Base-by-base conservation (phyloP, 2,113 vertebrate species). In the Trematomus loennbergii region DNA sequence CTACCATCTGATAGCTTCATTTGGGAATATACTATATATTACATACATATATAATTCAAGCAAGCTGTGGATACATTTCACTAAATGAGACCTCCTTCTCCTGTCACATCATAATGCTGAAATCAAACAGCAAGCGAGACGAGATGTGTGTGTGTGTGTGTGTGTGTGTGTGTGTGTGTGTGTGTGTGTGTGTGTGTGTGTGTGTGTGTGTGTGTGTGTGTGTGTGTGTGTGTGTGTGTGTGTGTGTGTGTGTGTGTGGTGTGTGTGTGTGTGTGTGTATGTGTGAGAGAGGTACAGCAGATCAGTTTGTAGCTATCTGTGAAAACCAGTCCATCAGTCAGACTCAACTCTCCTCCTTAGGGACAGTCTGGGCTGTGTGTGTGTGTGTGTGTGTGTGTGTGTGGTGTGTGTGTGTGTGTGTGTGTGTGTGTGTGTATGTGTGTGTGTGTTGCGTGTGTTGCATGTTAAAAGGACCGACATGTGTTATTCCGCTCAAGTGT, bases 401-500 rank as follows among this genome's bases (percentile, higher is more conserved):
- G n/a, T n/a, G n/a, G n/a, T n/a, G n/a, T n/a, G n/a, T n/a, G n/a
- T n/a, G n/a, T n/a, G n/a, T n/a, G n/a, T n/a, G n/a, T n/a, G n/a
- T n/a, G n/a, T n/a, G n/a, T n/a, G n/a, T n/a, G n/a, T n/a, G n/a
- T n/a, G n/a, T n/a, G n/a, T n/a, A n/a, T n/a, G n/a, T n/a, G n/a
- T n/a, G 22, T 9, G 40, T 2, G 16, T 33, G 9, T 54, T 25
- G 45, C 70, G 48, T 54, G 53, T 73, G 54, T 60, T 79, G 75
- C 67, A 65, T 84, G 62, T 76, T 22, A 22, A 78, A 82, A 77
- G 60, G 18, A 20, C 43, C 9, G 40, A 84, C 88, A 89, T 72
- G 54, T 91, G 88, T 82, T 91, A 64, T 75, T 82, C 13, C 65
- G 33, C 57, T 92, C 69, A 83, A 63, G 84, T 85, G 79, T 82